Evolutionary conservation across 2,113 vertebrate species (phyloP), one percentile per base, ranked within the genome.

Genomic region (Oreocharis arfaki): DNA sequence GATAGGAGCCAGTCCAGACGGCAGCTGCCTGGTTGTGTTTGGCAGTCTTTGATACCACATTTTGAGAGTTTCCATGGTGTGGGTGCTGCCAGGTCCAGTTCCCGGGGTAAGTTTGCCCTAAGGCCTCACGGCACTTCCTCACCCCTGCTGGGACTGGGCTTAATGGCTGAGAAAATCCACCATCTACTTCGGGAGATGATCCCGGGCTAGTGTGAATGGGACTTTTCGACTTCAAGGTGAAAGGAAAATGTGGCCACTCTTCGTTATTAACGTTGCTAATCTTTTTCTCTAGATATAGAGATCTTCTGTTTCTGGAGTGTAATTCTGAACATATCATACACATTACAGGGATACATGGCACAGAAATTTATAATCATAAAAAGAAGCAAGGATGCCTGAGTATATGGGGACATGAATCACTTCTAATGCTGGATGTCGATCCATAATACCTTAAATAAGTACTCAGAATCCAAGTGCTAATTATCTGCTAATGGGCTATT

Each of bases 401-500:
- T 90, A 44, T 84, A 24, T 16, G 35, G 24, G 27, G 60, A 55
- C 59, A 44, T 92, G 80, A 93, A 94, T 96, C 86, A 89, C 64
- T 55, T 17, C 15, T 49, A 84, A 86, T 35, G 68, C 76, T 92
- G 89, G 30, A 81, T 35, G 64, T 86, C 55, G 68, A 85, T 89
- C 90, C 87, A 28, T 64, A 94, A 91, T 67, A 74, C 83, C 83
- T 92, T 84, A 89, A 95, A 91, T 84, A 95, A 96, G 76, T 81
- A 64, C 49, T 93, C 86, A 47, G 81, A 87, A 64, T 63, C 73
- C 64, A 90, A 92, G 76, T 92, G 74, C 84, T 96, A 94, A 95
- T 95, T 95, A 92, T 84, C 91, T 71, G 94, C 89, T 92, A 94
- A 95, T 95, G 73, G 73, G 49, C 80, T 92, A 84, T 89, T 95